Conservation (phyloP, 2,113 vertebrate species). For the Nycticorax nycticorax region DNA sequence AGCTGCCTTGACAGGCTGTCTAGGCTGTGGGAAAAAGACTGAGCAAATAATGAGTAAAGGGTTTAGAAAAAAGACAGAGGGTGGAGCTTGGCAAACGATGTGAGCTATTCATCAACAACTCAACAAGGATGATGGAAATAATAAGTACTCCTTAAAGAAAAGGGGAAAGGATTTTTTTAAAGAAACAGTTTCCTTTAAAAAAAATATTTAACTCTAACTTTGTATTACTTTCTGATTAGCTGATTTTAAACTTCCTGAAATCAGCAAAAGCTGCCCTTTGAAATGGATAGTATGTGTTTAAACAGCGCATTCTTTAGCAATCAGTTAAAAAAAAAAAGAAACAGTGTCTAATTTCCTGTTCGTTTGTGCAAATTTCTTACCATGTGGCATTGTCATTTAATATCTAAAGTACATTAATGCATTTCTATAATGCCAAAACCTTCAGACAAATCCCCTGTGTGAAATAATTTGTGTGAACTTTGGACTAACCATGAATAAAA, state of each 20-base stretch:
- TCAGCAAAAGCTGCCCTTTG: constrained; percentile 64
- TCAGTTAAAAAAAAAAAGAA: constrained; percentile 68
- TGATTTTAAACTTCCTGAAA: constrained; percentile 75
- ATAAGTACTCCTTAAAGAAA: constrained; percentile 74
- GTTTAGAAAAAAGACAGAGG: constrained; percentile 77
- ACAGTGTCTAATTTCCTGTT: constrained; percentile 76
- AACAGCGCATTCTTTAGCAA: constrained; percentile 65
- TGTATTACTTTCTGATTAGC: constrained; percentile 62
- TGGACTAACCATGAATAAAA: constrained; percentile 73
- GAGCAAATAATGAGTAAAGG: constrained; percentile 83
- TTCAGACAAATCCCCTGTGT: constrained; percentile 70
- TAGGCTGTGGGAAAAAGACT: constrained; percentile 87
- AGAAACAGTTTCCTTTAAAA: constrained; percentile 68
- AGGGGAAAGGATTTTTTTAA: constrained; percentile 62
- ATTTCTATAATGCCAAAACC: constrained; percentile 64
- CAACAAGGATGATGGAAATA: constrained; percentile 78
- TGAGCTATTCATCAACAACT: constrained; percentile 80
- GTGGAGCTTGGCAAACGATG: constrained; percentile 80
- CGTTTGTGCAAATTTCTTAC: constrained; percentile 70
- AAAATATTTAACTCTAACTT: constrained; percentile 70
- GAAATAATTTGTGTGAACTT: constrained; percentile 76
- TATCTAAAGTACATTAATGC: constrained; percentile 71
- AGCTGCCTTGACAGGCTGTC: constrained; percentile 88
- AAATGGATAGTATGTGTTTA: constrained; percentile 69
- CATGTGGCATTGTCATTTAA: constrained; percentile 77